Evolutionary conservation across 2,113 vertebrate genomes (phyloP), one percentile per base, ranked within the genome.

Genomic region (Bufo gargarizans): DNA sequence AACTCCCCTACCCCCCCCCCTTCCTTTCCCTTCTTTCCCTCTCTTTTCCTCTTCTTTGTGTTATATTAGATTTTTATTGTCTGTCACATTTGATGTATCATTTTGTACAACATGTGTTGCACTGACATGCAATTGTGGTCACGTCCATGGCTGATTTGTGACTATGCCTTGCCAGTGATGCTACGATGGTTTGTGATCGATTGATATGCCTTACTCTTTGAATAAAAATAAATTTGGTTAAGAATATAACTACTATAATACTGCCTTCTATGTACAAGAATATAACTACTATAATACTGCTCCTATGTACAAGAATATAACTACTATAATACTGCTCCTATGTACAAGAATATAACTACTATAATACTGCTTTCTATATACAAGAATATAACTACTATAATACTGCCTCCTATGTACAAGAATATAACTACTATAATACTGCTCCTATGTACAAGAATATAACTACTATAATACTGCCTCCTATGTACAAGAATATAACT

Each of bases 361-460:
- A 65, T 65, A 65, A 65, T 20, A 65, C 63, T 65, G 19, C 19
- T n/a, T n/a, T n/a, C n/a, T 33, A 69, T 69, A 0, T 69, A 69
- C 65, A 69, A 69, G 65, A 69, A 69, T 33, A 69, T 69, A 69
- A 69, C 65, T 69, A 69, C 65, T 69, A 69, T 69, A 69, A 69
- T 22, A 69, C 65, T 69, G 65, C 9, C 9, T 12, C 65, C 65
- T 69, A 69, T 69, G n/a, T 69, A 69, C 65, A 69, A 69, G 65
- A 33, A 69, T 69, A 69, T 69, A 69, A 69, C 65, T 69, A 69
- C 65, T 69, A 69, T 69, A 69, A 69, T 69, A 69, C 65, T 69
- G 65, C 63, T 9, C 65, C 65, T 69, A 69, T 69, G 6, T 69
- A 69, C 65, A 69, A 33, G 63, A 65, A 65, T 65, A 65, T 65